Percentiles rank a stretch among this genome's conserved stretches.
Conservation (phyloP, 2,797 vertebrate species). For the Liasis olivaceus region DNA sequence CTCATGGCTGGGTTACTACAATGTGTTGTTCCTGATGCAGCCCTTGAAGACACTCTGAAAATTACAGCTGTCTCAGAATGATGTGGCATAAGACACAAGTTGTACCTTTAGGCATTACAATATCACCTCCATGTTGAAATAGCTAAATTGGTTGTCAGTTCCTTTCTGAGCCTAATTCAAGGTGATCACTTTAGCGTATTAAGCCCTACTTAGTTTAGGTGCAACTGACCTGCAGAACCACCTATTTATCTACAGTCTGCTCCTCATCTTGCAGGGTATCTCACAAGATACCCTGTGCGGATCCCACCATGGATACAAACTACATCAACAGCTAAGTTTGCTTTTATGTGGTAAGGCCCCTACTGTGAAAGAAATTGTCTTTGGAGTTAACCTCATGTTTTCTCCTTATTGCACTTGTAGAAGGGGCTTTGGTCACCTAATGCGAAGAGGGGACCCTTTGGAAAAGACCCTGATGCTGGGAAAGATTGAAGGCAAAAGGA, state of each 20-base stretch:
- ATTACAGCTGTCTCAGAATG: neutral
- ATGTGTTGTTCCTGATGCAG: too few species aligned
- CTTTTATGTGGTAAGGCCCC: neutral
- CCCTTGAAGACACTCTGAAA: neutral
- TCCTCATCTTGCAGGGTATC: neutral
- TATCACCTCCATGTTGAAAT: neutral
- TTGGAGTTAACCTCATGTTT: neutral
- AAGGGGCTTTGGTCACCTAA: too few species aligned
- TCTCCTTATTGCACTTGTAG: neutral
- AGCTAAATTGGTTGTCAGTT: neutral
- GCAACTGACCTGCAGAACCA: neutral
- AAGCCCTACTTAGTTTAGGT: neutral
- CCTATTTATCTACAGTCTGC: neutral
- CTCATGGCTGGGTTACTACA: neutral
- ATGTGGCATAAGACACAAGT: neutral
- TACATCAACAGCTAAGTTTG: neutral
- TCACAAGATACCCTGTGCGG: neutral
- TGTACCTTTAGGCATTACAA: neutral
- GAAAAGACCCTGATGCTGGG: too few species aligned
- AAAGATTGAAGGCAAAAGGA: too few species aligned
- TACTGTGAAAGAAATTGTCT: neutral
- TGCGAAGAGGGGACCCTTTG: too few species aligned
- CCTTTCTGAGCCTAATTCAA: neutral
- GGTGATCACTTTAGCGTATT: neutral
- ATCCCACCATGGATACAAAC: neutral